Evolutionary conservation across 2,888 invertebrate genomes (phyloP).

Genomic region (Augiades crinisus): DNA sequence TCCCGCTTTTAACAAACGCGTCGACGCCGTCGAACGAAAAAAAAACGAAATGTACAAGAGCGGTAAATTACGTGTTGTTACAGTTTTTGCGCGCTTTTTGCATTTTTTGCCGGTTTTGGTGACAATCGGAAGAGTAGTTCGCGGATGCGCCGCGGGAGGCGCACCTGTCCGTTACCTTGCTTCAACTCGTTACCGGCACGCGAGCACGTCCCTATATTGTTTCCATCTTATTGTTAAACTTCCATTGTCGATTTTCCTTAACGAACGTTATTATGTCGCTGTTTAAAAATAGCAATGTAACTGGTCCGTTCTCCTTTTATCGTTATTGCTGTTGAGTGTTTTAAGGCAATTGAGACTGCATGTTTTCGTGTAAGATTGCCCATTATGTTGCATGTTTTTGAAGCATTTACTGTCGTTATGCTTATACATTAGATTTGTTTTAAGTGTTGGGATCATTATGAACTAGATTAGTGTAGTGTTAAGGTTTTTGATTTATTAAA

Average conservation of each 20-base stretch:
- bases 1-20: slow-evolving; percentile 1
- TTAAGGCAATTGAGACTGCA: not conserved
- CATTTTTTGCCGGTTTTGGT: slow-evolving; percentile 10
- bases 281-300: not conserved
- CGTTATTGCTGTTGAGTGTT: not conserved
- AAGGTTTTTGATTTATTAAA: not conserved
- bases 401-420: not conserved
- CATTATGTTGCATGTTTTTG: not conserved
- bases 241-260: not conserved
- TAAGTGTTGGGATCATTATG: not conserved
- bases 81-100: slow-evolving; percentile 3
- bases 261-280: not conserved
- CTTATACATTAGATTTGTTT: not conserved
- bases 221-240: not conserved
- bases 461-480: not conserved
- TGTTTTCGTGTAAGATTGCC: slow-evolving; percentile 7
- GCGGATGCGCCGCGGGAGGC: slow-evolving; percentile 31
- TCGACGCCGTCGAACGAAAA: slow-evolving; percentile 5
- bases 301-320: not conserved
- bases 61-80: slow-evolving; percentile 17
- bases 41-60: not conserved
- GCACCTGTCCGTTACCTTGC: slow-evolving; percentile 34
- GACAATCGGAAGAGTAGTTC: slow-evolving; percentile 15
- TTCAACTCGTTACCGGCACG: slow-evolving; percentile 8
- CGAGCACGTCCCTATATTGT: not conserved